Evolutionary conservation across 2,113 vertebrate genomes (phyloP).

Genomic region (Recurvirostra avosetta): DNA sequence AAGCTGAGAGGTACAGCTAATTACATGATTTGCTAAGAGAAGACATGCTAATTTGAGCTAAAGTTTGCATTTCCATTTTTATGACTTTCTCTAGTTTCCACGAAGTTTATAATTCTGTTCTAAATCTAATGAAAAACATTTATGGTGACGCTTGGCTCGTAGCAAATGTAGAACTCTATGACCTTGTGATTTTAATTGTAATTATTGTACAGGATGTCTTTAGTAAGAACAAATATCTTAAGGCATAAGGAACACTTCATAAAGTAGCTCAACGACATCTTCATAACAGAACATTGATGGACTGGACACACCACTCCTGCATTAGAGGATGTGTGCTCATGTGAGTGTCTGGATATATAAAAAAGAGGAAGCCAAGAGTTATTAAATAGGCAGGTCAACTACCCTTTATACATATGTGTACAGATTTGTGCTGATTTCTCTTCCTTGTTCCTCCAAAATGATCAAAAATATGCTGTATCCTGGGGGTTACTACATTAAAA

Average conservation of each 20-base stretch:
- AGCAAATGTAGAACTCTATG: not conserved
- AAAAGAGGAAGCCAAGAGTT: not conserved
- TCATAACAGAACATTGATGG: not conserved
- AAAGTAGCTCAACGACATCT: not conserved
- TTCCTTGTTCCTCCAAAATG: not conserved
- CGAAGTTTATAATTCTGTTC: not conserved
- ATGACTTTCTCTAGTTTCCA: not conserved
- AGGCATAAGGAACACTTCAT: not conserved
- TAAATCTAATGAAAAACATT: not conserved
- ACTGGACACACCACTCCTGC: not conserved
- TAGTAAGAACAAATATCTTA: not conserved
- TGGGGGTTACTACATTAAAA: not conserved
- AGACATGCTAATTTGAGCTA: constrained; percentile 3
- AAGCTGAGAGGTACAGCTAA: not conserved
- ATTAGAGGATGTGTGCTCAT: not conserved
- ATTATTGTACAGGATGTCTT: not conserved
- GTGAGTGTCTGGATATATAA: not conserved
- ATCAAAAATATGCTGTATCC: not conserved
- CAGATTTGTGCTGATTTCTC: not conserved
- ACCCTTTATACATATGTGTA: not conserved
- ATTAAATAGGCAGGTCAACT: not conserved
- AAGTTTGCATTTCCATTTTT: constrained; percentile 12
- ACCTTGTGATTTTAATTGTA: not conserved
- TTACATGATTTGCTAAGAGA: constrained; percentile 18
- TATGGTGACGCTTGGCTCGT: not conserved